These are phyloP conservation scores for Axea sp. DNA, from an alignment of 2,888 invertebrate species.

Conservation along the genomic window DNA sequence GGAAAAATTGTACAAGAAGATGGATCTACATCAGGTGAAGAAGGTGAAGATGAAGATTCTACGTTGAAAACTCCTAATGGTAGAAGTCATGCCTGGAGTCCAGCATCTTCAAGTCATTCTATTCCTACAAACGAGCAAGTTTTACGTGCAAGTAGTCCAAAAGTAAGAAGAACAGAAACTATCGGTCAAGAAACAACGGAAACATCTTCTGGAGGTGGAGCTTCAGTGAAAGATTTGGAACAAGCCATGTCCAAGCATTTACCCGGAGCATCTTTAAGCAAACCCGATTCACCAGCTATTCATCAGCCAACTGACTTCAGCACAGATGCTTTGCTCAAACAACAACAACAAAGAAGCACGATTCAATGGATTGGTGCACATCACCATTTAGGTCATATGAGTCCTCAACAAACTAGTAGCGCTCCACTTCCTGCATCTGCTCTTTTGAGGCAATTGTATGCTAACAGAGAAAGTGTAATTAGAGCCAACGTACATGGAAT, in stretches of 20 bases:
- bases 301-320: slow-evolving; percentile 93
- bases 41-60: slow-evolving; percentile 80
- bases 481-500: slow-evolving; percentile 89
- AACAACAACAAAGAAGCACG: slow-evolving; percentile 88
- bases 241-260: slow-evolving; percentile 98
- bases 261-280: slow-evolving; percentile 82
- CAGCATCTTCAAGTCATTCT: slow-evolving; percentile 84
- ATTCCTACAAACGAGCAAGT: slow-evolving; percentile 76
- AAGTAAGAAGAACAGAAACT: slow-evolving; percentile 69
- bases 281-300: slow-evolving; percentile 81
- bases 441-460: slow-evolving; percentile 91
- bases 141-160: slow-evolving; percentile 75
- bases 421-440: slow-evolving; percentile 92
- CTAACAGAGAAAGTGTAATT: slow-evolving; percentile 95
- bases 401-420: slow-evolving; percentile 82
- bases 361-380: slow-evolving; percentile 97
- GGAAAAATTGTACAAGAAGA: slow-evolving; percentile 82
- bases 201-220: slow-evolving; percentile 71
- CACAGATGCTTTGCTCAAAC: slow-evolving; percentile 90
- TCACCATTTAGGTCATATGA: slow-evolving; percentile 82
- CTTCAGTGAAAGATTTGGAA: slow-evolving; percentile 94
- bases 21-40: slow-evolving; percentile 80
- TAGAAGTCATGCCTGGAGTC: slow-evolving; percentile 81
- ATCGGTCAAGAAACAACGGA: slow-evolving; percentile 62
- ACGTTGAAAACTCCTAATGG: slow-evolving; percentile 78